Evolutionary conservation across 2,888 invertebrate genomes (phyloP).

Genomic region (Meiosimyza platycephala): DNA sequence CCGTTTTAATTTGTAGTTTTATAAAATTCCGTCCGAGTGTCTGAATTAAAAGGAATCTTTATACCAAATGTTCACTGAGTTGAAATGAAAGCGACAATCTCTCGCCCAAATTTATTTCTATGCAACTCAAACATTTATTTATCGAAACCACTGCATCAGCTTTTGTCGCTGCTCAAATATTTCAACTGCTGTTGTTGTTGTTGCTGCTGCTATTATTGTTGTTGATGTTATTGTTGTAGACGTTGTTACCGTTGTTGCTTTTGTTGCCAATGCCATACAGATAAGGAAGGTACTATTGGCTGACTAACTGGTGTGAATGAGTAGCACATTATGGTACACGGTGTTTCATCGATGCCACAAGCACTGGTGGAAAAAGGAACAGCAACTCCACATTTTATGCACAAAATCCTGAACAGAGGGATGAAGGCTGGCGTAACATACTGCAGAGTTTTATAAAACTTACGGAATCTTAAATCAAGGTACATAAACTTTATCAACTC

Average conservation of each 20-base stretch:
- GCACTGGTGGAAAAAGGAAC: slow-evolving; percentile 23
- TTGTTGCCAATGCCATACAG: slow-evolving; percentile 48
- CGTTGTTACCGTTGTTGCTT: slow-evolving; percentile 31
- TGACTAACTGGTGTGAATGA: slow-evolving; percentile 50
- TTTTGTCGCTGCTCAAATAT: slow-evolving; percentile 61
- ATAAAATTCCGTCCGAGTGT: slow-evolving; percentile 50
- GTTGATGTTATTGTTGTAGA: slow-evolving; percentile 31
- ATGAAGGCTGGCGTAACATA: slow-evolving; percentile 45
- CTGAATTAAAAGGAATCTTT: slow-evolving; percentile 65
- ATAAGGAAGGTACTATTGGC: slow-evolving; percentile 50
- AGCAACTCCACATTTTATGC: not conserved
- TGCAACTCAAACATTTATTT: slow-evolving; percentile 68
- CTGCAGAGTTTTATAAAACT: not conserved
- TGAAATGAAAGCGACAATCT: slow-evolving; percentile 66
- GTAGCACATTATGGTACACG: slow-evolving; percentile 38
- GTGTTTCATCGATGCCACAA: slow-evolving; percentile 10
- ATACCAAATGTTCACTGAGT: slow-evolving; percentile 65
- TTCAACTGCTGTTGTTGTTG: slow-evolving; percentile 56
- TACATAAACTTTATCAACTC: too few relatives aligned
- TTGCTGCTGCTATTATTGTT: slow-evolving; percentile 37
- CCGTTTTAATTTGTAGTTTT: not conserved
- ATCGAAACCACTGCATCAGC: slow-evolving; percentile 67
- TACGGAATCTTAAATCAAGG: too few relatives aligned
- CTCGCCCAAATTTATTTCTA: slow-evolving; percentile 67
- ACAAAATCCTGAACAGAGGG: slow-evolving; percentile 29